Evolutionary conservation across 64 coral and sea anemone genomes (phyloP).

Genomic region (Trachythela sp.): DNA sequence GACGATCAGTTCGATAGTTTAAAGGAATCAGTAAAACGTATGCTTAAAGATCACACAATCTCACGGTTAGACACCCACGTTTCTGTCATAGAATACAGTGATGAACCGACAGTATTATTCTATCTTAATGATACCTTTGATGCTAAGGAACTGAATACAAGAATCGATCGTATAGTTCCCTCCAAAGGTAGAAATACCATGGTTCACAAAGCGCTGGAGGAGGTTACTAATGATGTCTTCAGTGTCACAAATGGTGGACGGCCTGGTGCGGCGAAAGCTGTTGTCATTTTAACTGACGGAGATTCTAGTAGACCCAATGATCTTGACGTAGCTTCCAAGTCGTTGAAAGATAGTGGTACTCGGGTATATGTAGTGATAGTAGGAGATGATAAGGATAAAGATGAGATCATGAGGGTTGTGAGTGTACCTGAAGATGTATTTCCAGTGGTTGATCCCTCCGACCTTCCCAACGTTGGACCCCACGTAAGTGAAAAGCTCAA

Average conservation of each 20-base stretch:
- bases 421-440: slow-evolving; percentile 8
- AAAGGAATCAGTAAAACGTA: background rate
- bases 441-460: background rate
- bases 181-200: background rate
- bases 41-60: background rate
- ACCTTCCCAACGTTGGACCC: background rate
- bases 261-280: background rate
- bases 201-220: background rate
- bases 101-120: background rate
- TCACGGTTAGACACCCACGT: background rate
- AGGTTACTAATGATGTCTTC: background rate
- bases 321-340: background rate
- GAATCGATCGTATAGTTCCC: background rate
- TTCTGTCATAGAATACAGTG: background rate
- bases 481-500: background rate
- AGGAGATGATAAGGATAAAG: background rate
- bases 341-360: background rate
- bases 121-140: slow-evolving; percentile 15
- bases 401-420: background rate
- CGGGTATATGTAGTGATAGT: background rate
- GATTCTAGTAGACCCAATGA: background rate
- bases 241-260: background rate
- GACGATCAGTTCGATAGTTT: background rate
- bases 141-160: background rate
- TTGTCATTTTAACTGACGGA: background rate